Evolutionary conservation across 1,140 invertebrate genomes (phyloP), one percentile per base, ranked within the genome.

Genomic region (Sycophila sp.): DNA sequence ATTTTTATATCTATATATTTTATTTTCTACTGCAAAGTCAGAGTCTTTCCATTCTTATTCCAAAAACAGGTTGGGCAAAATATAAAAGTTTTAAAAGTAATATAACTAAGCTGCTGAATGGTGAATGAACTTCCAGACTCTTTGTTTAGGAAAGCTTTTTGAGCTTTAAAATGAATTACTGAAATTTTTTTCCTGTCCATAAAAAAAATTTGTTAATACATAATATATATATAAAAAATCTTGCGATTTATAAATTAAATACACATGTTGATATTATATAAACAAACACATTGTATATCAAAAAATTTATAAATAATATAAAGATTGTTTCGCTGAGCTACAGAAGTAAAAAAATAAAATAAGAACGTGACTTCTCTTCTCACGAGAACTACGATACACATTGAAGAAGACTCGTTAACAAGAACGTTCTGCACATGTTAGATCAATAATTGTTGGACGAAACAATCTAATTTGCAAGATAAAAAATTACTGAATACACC

Each of bases 401-500:
- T 68, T 24, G 28, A 26, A 30, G 24, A 24, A 62, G 17, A 40
- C 59, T 66, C 55, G 34, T 28, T 72, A 36, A 49, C 47, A 45
- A 30, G 26, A 60, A 69, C 55, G 55, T 42, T 30, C 24, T 73
- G 65, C 60, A 71, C 72, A 69, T 74, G 66, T 42, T 71, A 55
- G 47, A 62, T 72, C 36, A 74, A 70, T 67, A 72, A 67, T 47
- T 69, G 66, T 71, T 68, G 66, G 56, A 66, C 69, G 75, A 62
- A 79, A 76, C 73, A 73, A 69, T 74, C 75, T 75, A 76, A n/a
- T 73, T 80, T 80, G 56, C 75, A 80, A 71, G n/a, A 73, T 73
- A 64, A 80, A 79, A 71, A 65, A 80, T 76, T 81, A 83, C 53
- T 38, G 32, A 70, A 56, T 70, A 70, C 75, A 76, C 78, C 77